These are phyloP conservation scores for Cyanoderma ruficeps DNA, from an alignment of 2,113 vertebrate genomes.

Conservation along the genomic window DNA sequence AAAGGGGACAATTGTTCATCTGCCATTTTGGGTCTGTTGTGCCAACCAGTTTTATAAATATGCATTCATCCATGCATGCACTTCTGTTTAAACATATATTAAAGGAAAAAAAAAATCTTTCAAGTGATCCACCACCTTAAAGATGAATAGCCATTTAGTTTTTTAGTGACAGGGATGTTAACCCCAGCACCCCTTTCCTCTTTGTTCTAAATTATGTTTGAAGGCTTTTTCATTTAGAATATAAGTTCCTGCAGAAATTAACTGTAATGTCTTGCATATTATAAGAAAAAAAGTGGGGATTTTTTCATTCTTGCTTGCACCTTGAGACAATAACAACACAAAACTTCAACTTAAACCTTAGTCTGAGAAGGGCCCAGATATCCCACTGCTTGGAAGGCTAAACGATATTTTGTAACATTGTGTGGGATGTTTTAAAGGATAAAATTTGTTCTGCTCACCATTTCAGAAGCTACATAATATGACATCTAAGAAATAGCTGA, in stretches of 20 bases:
- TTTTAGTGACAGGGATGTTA: not conserved
- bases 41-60: not conserved
- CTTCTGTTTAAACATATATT: not conserved
- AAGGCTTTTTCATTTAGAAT: not conserved
- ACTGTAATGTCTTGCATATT: not conserved
- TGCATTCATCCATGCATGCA: rapidly evolving
- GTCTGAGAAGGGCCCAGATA: not conserved
- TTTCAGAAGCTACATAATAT: not conserved
- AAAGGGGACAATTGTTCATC: not conserved
- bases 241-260: not conserved
- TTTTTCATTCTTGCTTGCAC: not conserved
- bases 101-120: not conserved
- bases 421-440: not conserved
- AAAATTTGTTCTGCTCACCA: not conserved
- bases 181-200: not conserved
- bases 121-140: not conserved
- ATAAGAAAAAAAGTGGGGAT: not conserved
- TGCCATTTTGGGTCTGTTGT: not conserved
- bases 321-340: not conserved
- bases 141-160: not conserved
- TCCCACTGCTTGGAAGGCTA: not conserved
- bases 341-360: not conserved
- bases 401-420: not conserved
- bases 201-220: not conserved
- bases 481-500: not conserved